These are phyloP conservation scores for Dissostichus mawsoni DNA, from an alignment of 2,113 vertebrate species.

Conservation along the genomic window DNA sequence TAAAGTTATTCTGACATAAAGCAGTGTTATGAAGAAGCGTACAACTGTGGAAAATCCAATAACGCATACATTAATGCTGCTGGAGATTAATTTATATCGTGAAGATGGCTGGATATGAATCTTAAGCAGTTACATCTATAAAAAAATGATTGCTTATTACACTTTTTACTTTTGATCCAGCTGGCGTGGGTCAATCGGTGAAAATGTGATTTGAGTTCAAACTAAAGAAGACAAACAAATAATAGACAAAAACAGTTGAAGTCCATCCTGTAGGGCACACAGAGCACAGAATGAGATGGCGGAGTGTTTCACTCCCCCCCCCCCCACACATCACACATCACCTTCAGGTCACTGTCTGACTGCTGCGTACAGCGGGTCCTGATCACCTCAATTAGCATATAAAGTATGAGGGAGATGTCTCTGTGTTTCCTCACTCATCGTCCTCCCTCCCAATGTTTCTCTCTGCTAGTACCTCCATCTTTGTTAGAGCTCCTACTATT, in stretches of 20 bases:
- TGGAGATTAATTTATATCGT: neutral
- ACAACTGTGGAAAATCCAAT: neutral
- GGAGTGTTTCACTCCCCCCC: slow-evolving; percentile 26
- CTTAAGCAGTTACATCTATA: neutral
- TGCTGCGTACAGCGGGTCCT: slow-evolving; percentile 58
- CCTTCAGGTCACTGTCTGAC: slow-evolving; percentile 59
- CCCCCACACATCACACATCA: slow-evolving; percentile 45
- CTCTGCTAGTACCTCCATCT: slow-evolving; percentile 23
- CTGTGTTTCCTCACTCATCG: slow-evolving; percentile 49
- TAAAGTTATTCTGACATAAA: neutral
- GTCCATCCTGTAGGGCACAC: neutral
- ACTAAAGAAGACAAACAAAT: neutral
- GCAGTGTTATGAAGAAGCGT: neutral
- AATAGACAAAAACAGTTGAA: neutral
- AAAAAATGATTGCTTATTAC: neutral
- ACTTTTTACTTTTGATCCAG: slow-evolving; percentile 7
- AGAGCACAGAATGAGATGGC: slow-evolving; percentile 16
- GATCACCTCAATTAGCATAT: slow-evolving; percentile 68
- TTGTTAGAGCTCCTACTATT: neutral
- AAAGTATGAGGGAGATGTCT: slow-evolving; percentile 59
- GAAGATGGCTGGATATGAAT: neutral
- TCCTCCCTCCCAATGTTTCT: slow-evolving; percentile 39
- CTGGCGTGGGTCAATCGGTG: neutral
- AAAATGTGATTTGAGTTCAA: neutral
- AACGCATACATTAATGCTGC: neutral